Conservation (phyloP, 2,113 vertebrate genomes). For the Antechinus flavipes region DNA sequence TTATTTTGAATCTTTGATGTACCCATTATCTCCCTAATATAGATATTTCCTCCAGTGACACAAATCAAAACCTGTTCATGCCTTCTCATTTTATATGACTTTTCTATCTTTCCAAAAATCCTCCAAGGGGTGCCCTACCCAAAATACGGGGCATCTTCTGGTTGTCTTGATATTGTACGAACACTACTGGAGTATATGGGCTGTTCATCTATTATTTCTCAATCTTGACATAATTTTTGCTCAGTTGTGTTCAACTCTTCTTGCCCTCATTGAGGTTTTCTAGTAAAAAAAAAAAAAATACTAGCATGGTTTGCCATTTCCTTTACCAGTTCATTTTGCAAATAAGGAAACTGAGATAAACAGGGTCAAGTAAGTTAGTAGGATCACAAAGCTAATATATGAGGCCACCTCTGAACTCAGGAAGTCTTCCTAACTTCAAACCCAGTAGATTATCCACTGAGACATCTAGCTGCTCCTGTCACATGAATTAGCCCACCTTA, state of each 20-base stretch:
- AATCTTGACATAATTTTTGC: neutral
- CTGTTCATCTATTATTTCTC: neutral
- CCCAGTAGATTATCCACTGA: too few species aligned
- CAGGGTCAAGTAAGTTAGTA: too few species aligned
- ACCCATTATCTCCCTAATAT: neutral
- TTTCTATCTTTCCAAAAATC: neutral
- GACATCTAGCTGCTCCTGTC: neutral
- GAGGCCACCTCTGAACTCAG: too few species aligned
- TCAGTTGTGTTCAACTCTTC: neutral
- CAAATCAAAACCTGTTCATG: neutral
- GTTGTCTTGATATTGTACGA: neutral
- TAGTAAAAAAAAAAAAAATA: neutral
- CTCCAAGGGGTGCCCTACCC: neutral
- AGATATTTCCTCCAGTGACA: neutral
- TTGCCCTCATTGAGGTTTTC: neutral
- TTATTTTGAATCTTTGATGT: neutral
- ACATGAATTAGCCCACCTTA: neutral
- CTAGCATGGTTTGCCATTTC: neutral
- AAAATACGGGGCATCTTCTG: neutral
- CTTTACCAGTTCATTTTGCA: too few species aligned
- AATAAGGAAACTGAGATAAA: too few species aligned
- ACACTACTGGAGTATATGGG: neutral
- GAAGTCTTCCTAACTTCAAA: too few species aligned
- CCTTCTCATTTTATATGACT: neutral
- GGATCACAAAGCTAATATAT: too few species aligned